Evolutionary conservation across 2,797 vertebrate species (phyloP), one percentile per base, ranked within the genome.

Genomic region (Moxostoma hubbsi): DNA sequence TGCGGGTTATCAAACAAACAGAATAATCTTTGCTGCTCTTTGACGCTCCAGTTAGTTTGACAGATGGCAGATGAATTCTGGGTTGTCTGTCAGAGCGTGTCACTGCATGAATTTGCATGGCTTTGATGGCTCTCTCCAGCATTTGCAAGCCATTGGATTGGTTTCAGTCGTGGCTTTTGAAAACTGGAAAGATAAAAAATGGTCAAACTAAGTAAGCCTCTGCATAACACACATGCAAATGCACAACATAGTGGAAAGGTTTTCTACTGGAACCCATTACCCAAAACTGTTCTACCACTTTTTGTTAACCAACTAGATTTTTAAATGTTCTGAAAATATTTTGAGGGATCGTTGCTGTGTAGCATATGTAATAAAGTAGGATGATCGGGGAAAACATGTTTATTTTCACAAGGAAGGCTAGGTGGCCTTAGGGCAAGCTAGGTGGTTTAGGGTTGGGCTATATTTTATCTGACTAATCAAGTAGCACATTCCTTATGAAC

Each of bases 1-100:
- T 47, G 47, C 18, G 70, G 54, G 46, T 77, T 77, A 70, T 62
- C 75, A 77, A 70, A 77, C 66, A 77, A 61, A 69, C 66, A 69
- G 75, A 77, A 69, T 57, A 43, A 77, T 70, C 8, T 24, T 63
- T 66, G 15, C 18, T n/a, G 65, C 57, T 77, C 59, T 77, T 68
- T 63, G 9, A 54, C 7, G 9, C 36, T 54, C 13, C n/a, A 54
- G 62, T 66, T 66, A 1, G 1, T 7, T 61, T 70, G 75, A 77
- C 66, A 77, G 75, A 51, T 55, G 68, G 64, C 46, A 59, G 55
- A 59, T 68, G 67, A 77, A 59, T 69, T 77, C 47, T 70, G 66
- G 45, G 54, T 47, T 69, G 66, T 62, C 75, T 69, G 75, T 77
- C 65, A 57, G 45, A 0, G 36, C 36, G 10, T 46, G 62, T 64